A percentile compares a stretch with the other conserved stretches of the same genome.
Evolutionary conservation across 2,113 vertebrate species (phyloP).

Genomic region (Smithornis capensis): DNA sequence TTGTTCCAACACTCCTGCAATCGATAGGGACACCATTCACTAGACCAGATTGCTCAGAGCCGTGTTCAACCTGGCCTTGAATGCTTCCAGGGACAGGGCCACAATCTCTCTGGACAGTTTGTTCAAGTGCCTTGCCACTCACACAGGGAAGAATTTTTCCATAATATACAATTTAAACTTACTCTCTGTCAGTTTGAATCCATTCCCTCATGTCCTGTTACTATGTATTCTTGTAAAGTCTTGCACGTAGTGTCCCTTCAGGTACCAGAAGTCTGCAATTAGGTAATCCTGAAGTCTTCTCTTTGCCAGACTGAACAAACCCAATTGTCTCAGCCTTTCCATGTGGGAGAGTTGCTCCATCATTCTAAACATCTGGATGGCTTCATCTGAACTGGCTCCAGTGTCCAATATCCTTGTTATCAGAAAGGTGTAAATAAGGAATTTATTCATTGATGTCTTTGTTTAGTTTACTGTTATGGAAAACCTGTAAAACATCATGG

Average conservation of each 20-base stretch:
- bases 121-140: not conserved
- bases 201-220: no score
- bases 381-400: not conserved
- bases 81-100: not conserved
- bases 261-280: not conserved
- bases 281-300: not conserved
- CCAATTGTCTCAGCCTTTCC: not conserved
- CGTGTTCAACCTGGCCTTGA: not conserved
- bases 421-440: not conserved
- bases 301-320: not conserved
- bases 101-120: not conserved
- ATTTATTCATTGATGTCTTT: not conserved
- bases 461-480: not conserved
- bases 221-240: not conserved
- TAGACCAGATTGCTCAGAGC: not conserved
- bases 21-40: not conserved
- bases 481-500: fast-evolving
- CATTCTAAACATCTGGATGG: not conserved
- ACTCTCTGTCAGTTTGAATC: not conserved
- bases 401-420: no score
- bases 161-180: not conserved
- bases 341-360: not conserved
- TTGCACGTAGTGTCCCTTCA: not conserved
- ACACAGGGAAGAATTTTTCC: not conserved
- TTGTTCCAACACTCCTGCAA: not conserved